A percentile compares a stretch with the other conserved stretches of the same genome.
Conservation (phyloP, 2,113 vertebrate species). For the Bostrychus sinensis region DNA sequence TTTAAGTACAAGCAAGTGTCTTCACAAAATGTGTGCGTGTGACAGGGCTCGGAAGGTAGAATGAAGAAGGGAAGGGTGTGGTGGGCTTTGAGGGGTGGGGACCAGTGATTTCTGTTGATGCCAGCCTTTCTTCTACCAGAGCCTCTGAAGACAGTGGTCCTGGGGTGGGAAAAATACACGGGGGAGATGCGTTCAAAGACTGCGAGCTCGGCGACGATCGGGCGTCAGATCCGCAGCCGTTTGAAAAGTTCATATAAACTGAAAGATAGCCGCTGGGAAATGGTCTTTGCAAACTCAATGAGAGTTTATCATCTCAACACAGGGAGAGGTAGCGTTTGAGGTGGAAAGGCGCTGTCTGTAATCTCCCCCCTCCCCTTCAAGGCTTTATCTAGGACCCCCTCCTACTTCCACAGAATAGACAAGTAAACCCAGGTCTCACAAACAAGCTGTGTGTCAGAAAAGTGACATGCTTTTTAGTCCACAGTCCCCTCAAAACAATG, state of each 20-base stretch:
- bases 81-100: background rate
- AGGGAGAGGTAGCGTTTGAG: conserved; percentile 61
- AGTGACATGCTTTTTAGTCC: conserved; percentile 8
- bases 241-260: conserved; percentile 80
- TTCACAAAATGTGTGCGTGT: conserved; percentile 36
- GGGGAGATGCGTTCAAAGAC: conserved; percentile 71
- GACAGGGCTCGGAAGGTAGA: conserved; percentile 42
- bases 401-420: conserved; percentile 20
- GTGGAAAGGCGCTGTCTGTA: conserved; percentile 53
- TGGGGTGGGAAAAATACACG: conserved; percentile 68
- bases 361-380: conserved; percentile 45
- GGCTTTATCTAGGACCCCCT: conserved; percentile 52
- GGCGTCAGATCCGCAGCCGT: conserved; percentile 68
- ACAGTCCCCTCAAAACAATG: conserved; percentile 10
- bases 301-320: conserved; percentile 68
- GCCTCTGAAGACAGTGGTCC: conserved; percentile 77
- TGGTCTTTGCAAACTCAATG: conserved; percentile 73
- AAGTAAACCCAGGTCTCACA: conserved; percentile 36
- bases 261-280: conserved; percentile 73
- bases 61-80: conserved; percentile 17
- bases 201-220: conserved; percentile 65
- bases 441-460: conserved; percentile 37
- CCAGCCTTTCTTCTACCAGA: conserved; percentile 70
- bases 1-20: conserved; percentile 46
- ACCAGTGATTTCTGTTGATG: conserved; percentile 66